These are phyloP conservation scores for Acanthurus leucopareius DNA, from an alignment of 2,797 vertebrate species.

Conservation along the genomic window DNA sequence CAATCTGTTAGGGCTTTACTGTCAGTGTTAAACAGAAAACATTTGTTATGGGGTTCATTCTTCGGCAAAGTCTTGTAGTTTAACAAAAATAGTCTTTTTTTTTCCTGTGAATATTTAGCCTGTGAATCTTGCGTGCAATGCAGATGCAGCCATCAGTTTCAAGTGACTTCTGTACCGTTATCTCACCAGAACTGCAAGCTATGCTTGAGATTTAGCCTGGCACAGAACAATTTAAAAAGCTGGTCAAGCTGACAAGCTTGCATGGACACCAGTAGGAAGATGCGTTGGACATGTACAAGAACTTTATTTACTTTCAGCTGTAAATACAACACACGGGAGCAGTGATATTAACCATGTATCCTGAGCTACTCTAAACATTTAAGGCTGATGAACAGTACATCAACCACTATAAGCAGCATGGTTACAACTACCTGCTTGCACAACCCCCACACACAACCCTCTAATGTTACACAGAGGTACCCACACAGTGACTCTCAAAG, in stretches of 20 bases:
- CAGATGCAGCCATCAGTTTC: not conserved
- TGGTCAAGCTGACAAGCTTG: not conserved
- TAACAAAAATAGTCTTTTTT: not conserved
- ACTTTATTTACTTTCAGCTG: not conserved
- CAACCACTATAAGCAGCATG: not conserved
- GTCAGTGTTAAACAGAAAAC: slow-evolving; percentile 31
- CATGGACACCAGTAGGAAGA: not conserved
- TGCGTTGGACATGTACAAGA: not conserved
- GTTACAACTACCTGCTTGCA: not conserved
- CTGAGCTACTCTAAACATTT: not conserved
- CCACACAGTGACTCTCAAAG: not conserved
- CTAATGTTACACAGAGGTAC: not conserved
- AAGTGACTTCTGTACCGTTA: not conserved
- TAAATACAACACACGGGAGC: not conserved
- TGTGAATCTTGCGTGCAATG: not conserved
- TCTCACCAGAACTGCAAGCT: not conserved
- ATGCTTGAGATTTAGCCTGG: not conserved
- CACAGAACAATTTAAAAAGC: not conserved
- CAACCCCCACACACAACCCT: no score
- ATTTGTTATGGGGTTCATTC: slow-evolving; percentile 33
- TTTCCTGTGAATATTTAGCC: not conserved
- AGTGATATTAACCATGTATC: no score
- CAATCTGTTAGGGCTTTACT: slow-evolving; percentile 28
- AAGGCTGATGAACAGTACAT: not conserved
- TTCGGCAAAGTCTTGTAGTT: slow-evolving; percentile 9